Evolutionary conservation across 2,888 invertebrate genomes (phyloP), one percentile per base, ranked within the genome.

Genomic region (Polymixis lichenea): DNA sequence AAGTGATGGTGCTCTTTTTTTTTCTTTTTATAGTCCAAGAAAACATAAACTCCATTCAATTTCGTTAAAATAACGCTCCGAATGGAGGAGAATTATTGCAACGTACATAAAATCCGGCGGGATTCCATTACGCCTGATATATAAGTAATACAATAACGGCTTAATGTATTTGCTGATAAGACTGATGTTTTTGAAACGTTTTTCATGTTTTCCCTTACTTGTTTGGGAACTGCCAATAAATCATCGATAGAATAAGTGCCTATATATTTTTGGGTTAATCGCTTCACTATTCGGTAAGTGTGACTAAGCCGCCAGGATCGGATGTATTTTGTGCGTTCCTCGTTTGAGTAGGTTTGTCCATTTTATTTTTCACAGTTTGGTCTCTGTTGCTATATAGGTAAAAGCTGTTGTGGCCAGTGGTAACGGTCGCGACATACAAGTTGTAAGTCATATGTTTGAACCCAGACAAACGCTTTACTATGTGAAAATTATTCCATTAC

Each of bases 1-100:
- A 87, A 92, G 91, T 94, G 94, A 95, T 91, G 90, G 81, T 88
- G 94, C 94, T 86, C 85, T 93, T 94, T 93, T 92, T 90, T 87
- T 46, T 65, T 60, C 62, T 64, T 67, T 78, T 83, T 86, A 87
- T 86, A 80, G 65, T 68, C 55, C 73, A 86, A 85, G 86, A 85
- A 88, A 89, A 89, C 85, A 84, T 87, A 84, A 89, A 88, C 87
- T 87, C 88, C 81, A 88, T 91, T 91, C 89, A 91, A 90, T 92
- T 92, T 91, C 78, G 82, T 85, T 85, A 82, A 85, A 78, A 82
- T 77, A 78, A 72, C 78, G 53, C 43, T 68, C 56, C 51, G 51
- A 49, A 32, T 28, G 32, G 60, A 51, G 66, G 55, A 77, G 67
- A 78, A 78, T 82, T 74, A 85, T 82, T 78, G 78, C 82, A 72